A percentile compares a stretch with the other conserved stretches of the same genome.
Evolutionary conservation across 2,113 vertebrate species (phyloP).

Genomic region (Melospiza georgiana): DNA sequence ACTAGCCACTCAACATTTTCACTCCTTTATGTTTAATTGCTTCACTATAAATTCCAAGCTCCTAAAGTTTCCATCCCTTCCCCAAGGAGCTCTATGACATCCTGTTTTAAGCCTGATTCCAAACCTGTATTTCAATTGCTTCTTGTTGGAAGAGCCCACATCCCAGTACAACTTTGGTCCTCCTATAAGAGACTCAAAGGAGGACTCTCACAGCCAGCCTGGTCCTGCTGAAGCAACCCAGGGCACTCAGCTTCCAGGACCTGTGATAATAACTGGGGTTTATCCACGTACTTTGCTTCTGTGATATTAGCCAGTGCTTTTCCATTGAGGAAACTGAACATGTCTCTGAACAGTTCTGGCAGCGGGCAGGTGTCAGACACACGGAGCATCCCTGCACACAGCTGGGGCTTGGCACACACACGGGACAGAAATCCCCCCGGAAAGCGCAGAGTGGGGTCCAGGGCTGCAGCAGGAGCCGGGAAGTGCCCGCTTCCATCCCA

Average conservation of each 20-base stretch:
- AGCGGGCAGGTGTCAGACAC: background rate
- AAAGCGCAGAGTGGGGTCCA: background rate
- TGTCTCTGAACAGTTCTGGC: background rate
- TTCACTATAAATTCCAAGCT: background rate
- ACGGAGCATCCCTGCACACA: background rate
- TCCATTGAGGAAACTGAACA: background rate
- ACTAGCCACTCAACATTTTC: background rate
- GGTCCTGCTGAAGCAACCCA: background rate
- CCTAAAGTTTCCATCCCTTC: background rate
- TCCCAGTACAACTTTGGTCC: fast-evolving
- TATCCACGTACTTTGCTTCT: background rate
- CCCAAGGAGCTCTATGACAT: background rate
- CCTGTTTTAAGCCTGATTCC: background rate
- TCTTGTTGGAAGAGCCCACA: background rate
- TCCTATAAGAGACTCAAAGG: background rate
- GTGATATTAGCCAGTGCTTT: background rate
- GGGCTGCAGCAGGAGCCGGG: background rate
- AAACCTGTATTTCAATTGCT: background rate
- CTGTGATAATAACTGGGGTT: background rate
- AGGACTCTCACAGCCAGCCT: background rate
- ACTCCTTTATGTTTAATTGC: background rate
- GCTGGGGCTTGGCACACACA: background rate
- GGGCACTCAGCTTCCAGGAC: background rate
- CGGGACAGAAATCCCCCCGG: background rate
- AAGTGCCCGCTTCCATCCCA: background rate